Evolutionary conservation across 2,113 vertebrate species (phyloP), one percentile per base, ranked within the genome.

Genomic region (Salvelinus alpinus): DNA sequence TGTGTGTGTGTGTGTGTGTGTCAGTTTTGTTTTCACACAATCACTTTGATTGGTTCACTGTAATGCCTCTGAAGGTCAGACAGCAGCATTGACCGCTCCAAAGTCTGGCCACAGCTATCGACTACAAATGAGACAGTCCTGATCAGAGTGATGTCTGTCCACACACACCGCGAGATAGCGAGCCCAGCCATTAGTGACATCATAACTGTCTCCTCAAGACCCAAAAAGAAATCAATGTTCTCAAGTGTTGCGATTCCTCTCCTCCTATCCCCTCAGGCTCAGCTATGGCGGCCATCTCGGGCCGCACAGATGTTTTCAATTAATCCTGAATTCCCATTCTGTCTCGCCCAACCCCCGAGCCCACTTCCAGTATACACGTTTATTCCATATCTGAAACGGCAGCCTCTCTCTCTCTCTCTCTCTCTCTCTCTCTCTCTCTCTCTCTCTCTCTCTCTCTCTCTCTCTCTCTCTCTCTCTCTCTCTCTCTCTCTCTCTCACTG

Each of bases 261-360:
- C 60, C 51, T 57, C 81, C 86, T 34, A 27, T 74, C 70, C 77
- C 85, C 82, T 75, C 79, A 81, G 85, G 71, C 79, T 82, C 72
- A 60, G 85, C 80, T 47, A 74, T 76, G 80, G 82, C 62, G n/a
- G 82, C 82, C 83, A 77, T 86, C 85, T 89, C 85, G 77, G 83
- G 74, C 74, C 57, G 71, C 82, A 72, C 90, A 91, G 88, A 90
- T 92, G 92, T 91, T 92, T 92, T 86, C 89, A 92, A 92, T 94
- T 92, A 89, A 92, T 91, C 86, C 82, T 75, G 59, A 88, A 84
- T 89, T 88, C 86, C 87, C 87, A 75, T 82, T 78, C 81, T 81
- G 76, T 85, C 84, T 29, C 72, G 78, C 84, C 67, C 44, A 65
- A 70, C 72, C 44, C 64, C 78, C 65, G 66, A 72, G 79, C 80